phyloP scores from a whole-genome alignment of 2,888 invertebrate species.

The Selenia dentaria region DNA sequence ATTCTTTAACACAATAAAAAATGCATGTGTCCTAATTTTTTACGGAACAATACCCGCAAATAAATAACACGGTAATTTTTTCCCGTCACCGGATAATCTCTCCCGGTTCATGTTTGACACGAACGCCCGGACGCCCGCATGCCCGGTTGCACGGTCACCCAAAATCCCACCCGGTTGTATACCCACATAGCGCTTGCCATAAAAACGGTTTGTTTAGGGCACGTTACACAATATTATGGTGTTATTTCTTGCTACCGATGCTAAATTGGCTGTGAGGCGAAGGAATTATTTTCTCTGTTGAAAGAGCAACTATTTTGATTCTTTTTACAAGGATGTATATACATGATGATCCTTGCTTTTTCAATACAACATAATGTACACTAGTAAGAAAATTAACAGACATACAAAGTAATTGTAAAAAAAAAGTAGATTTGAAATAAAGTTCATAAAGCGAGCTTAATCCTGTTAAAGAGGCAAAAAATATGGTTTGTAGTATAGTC shows the following conservation, averaged over 20 bases:
- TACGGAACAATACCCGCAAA: not conserved
- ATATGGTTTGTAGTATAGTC: no score
- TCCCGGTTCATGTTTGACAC: not conserved
- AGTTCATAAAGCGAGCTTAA: no score
- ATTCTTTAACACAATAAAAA: no score
- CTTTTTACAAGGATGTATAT: no score
- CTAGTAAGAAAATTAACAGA: no score
- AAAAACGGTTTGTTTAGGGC: conserved; percentile 73
- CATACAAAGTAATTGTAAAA: no score
- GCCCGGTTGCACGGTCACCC: not conserved
- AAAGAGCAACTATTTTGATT: conserved; percentile 7
- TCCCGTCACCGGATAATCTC: not conserved
- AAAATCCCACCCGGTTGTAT: conserved; percentile 15
- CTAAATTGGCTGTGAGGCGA: conserved; percentile 36
- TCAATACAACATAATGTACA: no score
- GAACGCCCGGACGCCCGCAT: not conserved
- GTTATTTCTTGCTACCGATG: conserved; percentile 50
- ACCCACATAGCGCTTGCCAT: conserved; percentile 65
- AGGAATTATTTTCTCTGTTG: conserved; percentile 14
- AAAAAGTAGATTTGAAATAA: no score
- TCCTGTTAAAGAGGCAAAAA: no score
- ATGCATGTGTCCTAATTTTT: no score
- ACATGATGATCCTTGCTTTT: no score
- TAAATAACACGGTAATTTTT: not conserved
- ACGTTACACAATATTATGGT: conserved; percentile 68